Conservation (phyloP, 2,888 invertebrate species). For the Dasypolia templi region DNA sequence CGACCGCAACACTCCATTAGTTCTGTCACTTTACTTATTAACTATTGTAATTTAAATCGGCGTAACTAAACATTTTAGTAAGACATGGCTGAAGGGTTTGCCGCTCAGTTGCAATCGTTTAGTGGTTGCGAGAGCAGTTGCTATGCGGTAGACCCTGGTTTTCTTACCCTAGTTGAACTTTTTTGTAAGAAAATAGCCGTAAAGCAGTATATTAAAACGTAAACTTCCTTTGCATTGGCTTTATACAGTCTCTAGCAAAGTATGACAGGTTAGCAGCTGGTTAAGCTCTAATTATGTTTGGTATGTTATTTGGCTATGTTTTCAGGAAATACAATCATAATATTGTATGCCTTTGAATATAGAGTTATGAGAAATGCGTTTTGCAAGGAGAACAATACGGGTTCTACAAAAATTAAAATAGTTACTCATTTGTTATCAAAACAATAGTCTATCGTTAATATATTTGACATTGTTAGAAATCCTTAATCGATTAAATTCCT, state of each 20-base stretch:
- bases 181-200: not conserved
- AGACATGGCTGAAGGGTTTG: not conserved
- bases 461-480: not conserved
- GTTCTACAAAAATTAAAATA: not conserved
- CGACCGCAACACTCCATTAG: constrained; percentile 65
- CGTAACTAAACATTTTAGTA: constrained; percentile 40
- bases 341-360: not conserved
- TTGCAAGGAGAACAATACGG: not conserved
- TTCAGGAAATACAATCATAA: not conserved
- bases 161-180: not conserved
- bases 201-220: not conserved
- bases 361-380: not conserved
- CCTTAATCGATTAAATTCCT: not conserved
- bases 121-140: not conserved
- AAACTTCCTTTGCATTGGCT: not conserved
- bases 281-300: not conserved
- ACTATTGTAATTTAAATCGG: constrained; percentile 58
- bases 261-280: not conserved
- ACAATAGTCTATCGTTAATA: not conserved
- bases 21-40: constrained; percentile 66
- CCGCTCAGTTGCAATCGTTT: not conserved
- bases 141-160: no score
- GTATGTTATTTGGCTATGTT: not conserved
- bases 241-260: not conserved
- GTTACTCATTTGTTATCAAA: no score